Conservation (phyloP, 1,140 invertebrate genomes). For the Hyles vespertilio region DNA sequence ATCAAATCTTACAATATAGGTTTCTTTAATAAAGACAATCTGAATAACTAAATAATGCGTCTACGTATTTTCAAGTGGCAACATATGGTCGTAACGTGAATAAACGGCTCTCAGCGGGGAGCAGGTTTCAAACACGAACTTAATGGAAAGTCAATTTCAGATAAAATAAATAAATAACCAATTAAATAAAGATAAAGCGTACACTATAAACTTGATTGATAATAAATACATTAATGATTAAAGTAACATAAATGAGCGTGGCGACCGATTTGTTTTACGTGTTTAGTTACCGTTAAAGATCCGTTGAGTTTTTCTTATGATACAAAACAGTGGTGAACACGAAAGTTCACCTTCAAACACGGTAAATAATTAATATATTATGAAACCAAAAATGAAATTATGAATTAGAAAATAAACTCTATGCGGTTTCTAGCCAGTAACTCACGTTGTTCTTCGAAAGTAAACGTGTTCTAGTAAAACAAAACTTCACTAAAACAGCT, state of each 20-base stretch:
- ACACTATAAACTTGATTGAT: background rate
- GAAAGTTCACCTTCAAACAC: no score
- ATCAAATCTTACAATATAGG: no score
- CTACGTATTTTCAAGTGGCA: conserved; percentile 11
- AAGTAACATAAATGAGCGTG: no score
- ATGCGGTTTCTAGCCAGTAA: conserved; percentile 37
- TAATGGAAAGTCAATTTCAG: conserved; percentile 5
- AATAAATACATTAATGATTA: no score
- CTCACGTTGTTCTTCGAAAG: conserved; percentile 30
- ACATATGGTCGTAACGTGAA: conserved; percentile 16
- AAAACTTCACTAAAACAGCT: conserved; percentile 39
- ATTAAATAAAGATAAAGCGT: background rate
- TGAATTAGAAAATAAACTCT: conserved; percentile 2
- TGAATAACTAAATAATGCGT: background rate
- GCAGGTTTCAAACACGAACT: conserved; percentile 8
- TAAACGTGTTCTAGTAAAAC: conserved; percentile 15
- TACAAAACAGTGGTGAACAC: background rate
- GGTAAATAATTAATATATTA: background rate
- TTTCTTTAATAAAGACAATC: background rate
- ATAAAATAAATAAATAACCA: background rate
- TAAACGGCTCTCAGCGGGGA: conserved; percentile 1
- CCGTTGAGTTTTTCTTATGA: background rate
- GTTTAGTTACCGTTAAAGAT: no score
- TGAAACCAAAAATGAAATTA: background rate
- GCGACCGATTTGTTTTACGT: no score